Percentiles rank a stretch among this genome's conserved stretches.
Conservation (phyloP, 2,113 vertebrate species). For the Corynorhinus townsendii region DNA sequence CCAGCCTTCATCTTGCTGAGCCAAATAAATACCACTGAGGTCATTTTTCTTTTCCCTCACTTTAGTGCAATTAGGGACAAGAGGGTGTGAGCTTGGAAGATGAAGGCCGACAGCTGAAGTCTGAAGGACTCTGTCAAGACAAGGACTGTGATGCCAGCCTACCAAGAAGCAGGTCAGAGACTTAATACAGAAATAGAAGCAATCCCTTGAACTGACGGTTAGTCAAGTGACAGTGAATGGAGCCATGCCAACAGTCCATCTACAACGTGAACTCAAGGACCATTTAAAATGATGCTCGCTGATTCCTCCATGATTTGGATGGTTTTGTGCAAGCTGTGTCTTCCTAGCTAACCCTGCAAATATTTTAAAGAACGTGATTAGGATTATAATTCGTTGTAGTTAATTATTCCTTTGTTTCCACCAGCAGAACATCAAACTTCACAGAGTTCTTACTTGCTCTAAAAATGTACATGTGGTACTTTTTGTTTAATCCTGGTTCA, state of each 20-base stretch:
- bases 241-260: background rate
- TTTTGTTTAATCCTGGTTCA: background rate
- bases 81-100: slow-evolving; percentile 46
- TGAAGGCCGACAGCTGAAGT: slow-evolving; percentile 32
- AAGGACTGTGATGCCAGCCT: background rate
- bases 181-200: slow-evolving; percentile 57
- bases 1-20: background rate
- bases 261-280: background rate
- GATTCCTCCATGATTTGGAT: background rate
- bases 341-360: background rate
- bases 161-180: slow-evolving; percentile 57
- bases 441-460: background rate
- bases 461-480: background rate
- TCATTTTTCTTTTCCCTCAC: slow-evolving; percentile 19
- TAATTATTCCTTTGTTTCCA: background rate
- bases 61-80: slow-evolving; percentile 9
- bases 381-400: background rate
- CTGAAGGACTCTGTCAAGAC: slow-evolving; percentile 59
- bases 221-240: slow-evolving; percentile 3
- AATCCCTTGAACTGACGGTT: background rate
- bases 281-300: background rate
- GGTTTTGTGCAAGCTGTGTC: background rate
- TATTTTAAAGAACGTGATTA: background rate
- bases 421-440: background rate
- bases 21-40: slow-evolving; percentile 7